These are phyloP conservation scores for Drosophila neotestacea DNA, from an alignment of 2,888 invertebrate genomes.

Conservation along the genomic window DNA sequence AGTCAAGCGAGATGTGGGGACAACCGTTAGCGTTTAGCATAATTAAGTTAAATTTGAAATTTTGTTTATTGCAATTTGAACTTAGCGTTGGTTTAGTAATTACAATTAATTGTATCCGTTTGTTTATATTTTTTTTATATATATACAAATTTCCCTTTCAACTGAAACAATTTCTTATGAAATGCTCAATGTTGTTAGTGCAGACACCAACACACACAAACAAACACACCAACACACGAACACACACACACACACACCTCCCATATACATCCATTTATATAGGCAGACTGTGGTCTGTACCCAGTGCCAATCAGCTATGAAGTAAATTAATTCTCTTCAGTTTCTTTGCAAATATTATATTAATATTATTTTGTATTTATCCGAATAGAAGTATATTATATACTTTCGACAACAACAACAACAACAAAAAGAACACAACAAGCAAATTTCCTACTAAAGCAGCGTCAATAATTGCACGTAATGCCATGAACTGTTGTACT, in stretches of 20 bases:
- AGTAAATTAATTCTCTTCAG: slow-evolving; percentile 30
- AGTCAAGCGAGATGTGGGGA: slow-evolving; percentile 64
- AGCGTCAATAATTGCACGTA: slow-evolving; percentile 58
- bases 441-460: slow-evolving; percentile 58
- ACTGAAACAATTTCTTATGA: slow-evolving; percentile 55
- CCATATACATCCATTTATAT: neutral
- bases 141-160: slow-evolving; percentile 1
- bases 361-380: slow-evolving; percentile 32
- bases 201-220: slow-evolving; percentile 28
- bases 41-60: slow-evolving; percentile 70
- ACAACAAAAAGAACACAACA: slow-evolving; percentile 6
- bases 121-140: slow-evolving; percentile 26
- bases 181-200: slow-evolving; percentile 71
- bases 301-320: slow-evolving; percentile 70
- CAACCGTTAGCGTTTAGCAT: slow-evolving; percentile 69
- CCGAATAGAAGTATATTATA: slow-evolving; percentile 35
- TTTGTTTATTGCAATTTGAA: slow-evolving; percentile 67
- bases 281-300: slow-evolving; percentile 48
- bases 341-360: slow-evolving; percentile 37
- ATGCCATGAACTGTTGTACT: slow-evolving; percentile 73
- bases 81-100: slow-evolving; percentile 68
- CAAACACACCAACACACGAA: slow-evolving; percentile 26
- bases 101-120: slow-evolving; percentile 60
- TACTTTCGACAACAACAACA: slow-evolving; percentile 27
- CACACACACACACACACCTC: neutral